Evolutionary conservation across 2,888 invertebrate species (phyloP), one percentile per base, ranked within the genome.

Genomic region (Rugalucina vietnamica): DNA sequence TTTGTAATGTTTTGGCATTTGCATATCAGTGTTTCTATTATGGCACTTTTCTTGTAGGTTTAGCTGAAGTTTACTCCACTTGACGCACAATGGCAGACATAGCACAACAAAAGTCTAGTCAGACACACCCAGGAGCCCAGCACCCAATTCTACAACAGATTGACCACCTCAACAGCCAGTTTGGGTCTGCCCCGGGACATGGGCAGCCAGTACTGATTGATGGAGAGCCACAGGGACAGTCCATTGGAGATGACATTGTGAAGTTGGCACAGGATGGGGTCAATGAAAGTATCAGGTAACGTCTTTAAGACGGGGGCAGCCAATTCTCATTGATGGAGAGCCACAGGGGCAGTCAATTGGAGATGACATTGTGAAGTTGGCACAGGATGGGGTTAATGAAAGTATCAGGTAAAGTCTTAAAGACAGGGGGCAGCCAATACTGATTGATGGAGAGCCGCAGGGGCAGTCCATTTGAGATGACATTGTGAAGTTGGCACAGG

Each of bases 331-430:
- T n/a, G 39, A 49, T 24, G 50, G 37, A n/a, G 49, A 72, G 10
- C 54, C 76, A 54, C 43, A 71, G n/a, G 71, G 81, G 18, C 29
- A 78, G 37, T 32, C 79, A 72, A 69, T 81, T 29, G 76, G 78
- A 36, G 93, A 91, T 73, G 93, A 93, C 34, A 76, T 92, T 24
- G 91, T 90, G 1, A 86, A 87, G 73, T 88, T 93, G 79, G 91
- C 92, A 12, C 90, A 93, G 71, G 93, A 94, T 83, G 93, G 91
- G 1, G 89, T 92, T 0, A 90, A 94, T 70, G 93, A 94, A 77
- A 89, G 90, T 43, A 90, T 93, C 43, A 93, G 93, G 93, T 93
- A 83, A 32, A n/a, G 76, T 60, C 3, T 54, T 39, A 21, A 24
- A 69, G n/a, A n/a, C n/a, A n/a, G n/a, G n/a, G 60, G 43, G n/a